Evolutionary conservation across 2,888 invertebrate genomes (phyloP).

Genomic region (Polyploca ridens): DNA sequence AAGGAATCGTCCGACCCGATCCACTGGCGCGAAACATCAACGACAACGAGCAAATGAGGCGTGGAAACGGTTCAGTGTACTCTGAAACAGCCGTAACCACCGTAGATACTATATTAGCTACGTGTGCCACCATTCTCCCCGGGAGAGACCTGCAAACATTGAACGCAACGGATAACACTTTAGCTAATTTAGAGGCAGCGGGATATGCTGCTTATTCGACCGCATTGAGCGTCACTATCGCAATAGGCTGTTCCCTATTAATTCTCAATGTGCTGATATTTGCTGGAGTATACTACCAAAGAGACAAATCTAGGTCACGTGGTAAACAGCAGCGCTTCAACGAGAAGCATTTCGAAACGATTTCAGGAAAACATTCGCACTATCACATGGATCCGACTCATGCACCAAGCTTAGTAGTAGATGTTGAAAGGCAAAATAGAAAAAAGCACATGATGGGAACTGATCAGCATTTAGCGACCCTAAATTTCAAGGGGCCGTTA

Average conservation of each 20-base stretch:
- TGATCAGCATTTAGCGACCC: slow-evolving; percentile 80
- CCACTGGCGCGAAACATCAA: slow-evolving; percentile 88
- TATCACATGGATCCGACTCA: slow-evolving; percentile 91
- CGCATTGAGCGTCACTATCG: slow-evolving; percentile 91
- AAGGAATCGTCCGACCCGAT: slow-evolving; percentile 94
- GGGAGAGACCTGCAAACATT: slow-evolving; percentile 78
- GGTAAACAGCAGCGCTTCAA: slow-evolving; percentile 89
- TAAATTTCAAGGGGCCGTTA: slow-evolving; percentile 84
- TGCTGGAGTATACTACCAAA: slow-evolving; percentile 93
- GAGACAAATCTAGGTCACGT: slow-evolving; percentile 88
- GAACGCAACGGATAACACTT: slow-evolving; percentile 87
- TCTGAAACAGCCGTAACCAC: slow-evolving; percentile 88
- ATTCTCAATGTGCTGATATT: slow-evolving; percentile 93
- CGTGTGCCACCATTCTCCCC: slow-evolving; percentile 87
- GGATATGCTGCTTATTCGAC: slow-evolving; percentile 91
- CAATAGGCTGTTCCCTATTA: slow-evolving; percentile 91
- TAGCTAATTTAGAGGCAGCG: slow-evolving; percentile 92
- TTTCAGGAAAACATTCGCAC: slow-evolving; percentile 91
- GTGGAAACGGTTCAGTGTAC: slow-evolving; percentile 76
- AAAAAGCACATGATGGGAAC: slow-evolving; percentile 78
- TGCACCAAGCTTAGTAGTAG: slow-evolving; percentile 92
- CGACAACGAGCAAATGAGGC: slow-evolving; percentile 85
- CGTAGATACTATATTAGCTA: slow-evolving; percentile 88
- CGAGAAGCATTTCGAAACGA: slow-evolving; percentile 89
- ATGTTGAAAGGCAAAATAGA: slow-evolving; percentile 87